A percentile compares a stretch with the other conserved stretches of the same genome.
phyloP scores from a whole-genome alignment of 1,140 invertebrate species.

The Zaprionus nigranus region DNA sequence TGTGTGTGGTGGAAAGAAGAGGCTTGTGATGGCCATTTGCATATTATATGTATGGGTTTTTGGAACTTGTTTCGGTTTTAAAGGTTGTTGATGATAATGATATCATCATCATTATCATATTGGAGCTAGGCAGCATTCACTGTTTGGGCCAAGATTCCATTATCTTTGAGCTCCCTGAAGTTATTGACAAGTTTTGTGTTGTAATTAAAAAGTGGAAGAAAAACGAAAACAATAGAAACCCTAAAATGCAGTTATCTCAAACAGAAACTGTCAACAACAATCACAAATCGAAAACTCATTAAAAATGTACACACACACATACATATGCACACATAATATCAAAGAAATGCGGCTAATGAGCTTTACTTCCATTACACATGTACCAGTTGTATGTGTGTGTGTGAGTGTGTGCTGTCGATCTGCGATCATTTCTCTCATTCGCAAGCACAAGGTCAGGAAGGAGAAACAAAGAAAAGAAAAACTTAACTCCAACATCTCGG shows the following conservation, averaged over 20 bases:
- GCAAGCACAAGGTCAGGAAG: slow-evolving; percentile 19
- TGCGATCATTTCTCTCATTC: background rate
- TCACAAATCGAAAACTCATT: slow-evolving; percentile 48
- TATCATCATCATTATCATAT: slow-evolving; percentile 44
- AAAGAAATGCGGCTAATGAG: slow-evolving; percentile 15
- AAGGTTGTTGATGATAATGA: slow-evolving; percentile 20
- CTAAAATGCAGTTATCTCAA: slow-evolving; percentile 41
- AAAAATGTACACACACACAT: slow-evolving; percentile 19
- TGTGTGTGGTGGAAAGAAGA: slow-evolving; percentile 4
- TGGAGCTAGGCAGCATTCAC: slow-evolving; percentile 5
- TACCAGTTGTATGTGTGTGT: slow-evolving; percentile 1
- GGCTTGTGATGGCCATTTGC: slow-evolving; percentile 29
- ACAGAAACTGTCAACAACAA: slow-evolving; percentile 38
- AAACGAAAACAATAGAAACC: slow-evolving; percentile 19
- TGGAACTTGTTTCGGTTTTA: slow-evolving; percentile 30
- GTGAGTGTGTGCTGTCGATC: background rate
- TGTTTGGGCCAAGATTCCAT: slow-evolving; percentile 17
- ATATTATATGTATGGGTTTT: slow-evolving; percentile 9
- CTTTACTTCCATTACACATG: background rate
- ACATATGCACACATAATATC: slow-evolving; percentile 4
- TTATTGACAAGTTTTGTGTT: slow-evolving; percentile 47
- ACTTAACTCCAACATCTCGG: background rate
- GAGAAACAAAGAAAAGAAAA: slow-evolving; percentile 9
- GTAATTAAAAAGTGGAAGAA: slow-evolving; percentile 65
- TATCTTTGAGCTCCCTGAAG: slow-evolving; percentile 24